These are phyloP conservation scores for Ivindomyrus marchei DNA, from an alignment of 2,113 vertebrate species.

Conservation along the genomic window DNA sequence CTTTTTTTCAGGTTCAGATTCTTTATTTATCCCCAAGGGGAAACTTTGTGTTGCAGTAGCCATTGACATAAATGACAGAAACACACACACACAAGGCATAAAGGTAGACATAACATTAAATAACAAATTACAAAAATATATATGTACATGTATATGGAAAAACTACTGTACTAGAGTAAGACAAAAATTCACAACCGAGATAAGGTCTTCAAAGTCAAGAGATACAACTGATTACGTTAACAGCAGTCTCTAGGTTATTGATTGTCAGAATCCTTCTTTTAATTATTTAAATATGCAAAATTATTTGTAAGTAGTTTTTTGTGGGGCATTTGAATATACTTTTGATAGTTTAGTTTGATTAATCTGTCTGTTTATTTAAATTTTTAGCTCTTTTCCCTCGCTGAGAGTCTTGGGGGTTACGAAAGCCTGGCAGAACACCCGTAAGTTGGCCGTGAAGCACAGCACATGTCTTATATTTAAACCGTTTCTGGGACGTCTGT, in stretches of 20 bases:
- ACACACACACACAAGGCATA: background rate
- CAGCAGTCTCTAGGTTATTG: background rate
- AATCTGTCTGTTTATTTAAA: constrained; percentile 13
- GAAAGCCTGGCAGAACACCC: constrained; percentile 93
- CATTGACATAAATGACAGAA: background rate
- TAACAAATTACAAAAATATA: background rate
- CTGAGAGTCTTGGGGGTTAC: constrained; percentile 86
- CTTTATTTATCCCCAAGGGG: background rate
- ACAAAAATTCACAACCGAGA: background rate
- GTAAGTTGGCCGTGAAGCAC: constrained; percentile 64
- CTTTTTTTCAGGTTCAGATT: background rate
- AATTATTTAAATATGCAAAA: background rate
- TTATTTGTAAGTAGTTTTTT: background rate
- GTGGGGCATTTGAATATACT: background rate
- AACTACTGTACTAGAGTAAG: background rate
- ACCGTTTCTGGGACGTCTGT: background rate
- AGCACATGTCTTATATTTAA: background rate
- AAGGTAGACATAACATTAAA: background rate
- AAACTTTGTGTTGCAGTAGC: background rate
- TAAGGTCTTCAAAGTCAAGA: too few species aligned
- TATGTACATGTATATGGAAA: background rate
- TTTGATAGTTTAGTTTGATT: background rate
- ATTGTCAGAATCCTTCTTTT: background rate
- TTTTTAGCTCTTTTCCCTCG: constrained; percentile 75
- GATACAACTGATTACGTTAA: background rate